phyloP scores from a whole-genome alignment of 2,797 vertebrate genomes.

The Mareca strepera region DNA sequence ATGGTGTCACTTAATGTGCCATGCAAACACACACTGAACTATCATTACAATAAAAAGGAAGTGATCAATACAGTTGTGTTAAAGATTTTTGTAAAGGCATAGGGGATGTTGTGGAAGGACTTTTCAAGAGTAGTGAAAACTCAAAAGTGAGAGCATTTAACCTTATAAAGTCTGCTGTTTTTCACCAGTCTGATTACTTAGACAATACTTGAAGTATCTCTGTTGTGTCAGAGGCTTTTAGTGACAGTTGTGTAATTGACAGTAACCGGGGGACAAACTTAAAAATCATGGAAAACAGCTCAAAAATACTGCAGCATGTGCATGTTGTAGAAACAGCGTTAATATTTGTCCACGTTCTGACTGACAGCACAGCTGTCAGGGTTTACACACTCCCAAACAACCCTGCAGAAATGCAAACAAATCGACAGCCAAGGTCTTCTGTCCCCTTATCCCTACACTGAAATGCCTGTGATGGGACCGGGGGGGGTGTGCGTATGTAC shows the following conservation, averaged over 20 bases:
- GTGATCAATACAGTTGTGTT: constrained; percentile 21
- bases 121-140: constrained; percentile 41
- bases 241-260: background rate
- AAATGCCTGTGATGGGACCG: fast-evolving
- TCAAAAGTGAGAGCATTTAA: constrained; percentile 28
- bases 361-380: background rate
- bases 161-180: background rate
- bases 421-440: background rate
- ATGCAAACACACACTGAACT: background rate
- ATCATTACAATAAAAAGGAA: constrained; percentile 31
- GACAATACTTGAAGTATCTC: background rate
- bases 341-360: background rate
- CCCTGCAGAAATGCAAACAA: background rate
- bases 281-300: background rate
- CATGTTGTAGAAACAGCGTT: background rate
- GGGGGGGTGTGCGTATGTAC: no score
- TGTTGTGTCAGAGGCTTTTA: background rate
- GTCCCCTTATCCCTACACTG: background rate
- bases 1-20: background rate
- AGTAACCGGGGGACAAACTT: background rate
- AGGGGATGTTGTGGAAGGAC: constrained; percentile 22
- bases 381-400: background rate
- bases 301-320: background rate
- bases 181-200: background rate
- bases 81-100: constrained; percentile 15